These are phyloP conservation scores for Drosophila niveifrons DNA, from an alignment of 2,888 invertebrate genomes.

Conservation along the genomic window DNA sequence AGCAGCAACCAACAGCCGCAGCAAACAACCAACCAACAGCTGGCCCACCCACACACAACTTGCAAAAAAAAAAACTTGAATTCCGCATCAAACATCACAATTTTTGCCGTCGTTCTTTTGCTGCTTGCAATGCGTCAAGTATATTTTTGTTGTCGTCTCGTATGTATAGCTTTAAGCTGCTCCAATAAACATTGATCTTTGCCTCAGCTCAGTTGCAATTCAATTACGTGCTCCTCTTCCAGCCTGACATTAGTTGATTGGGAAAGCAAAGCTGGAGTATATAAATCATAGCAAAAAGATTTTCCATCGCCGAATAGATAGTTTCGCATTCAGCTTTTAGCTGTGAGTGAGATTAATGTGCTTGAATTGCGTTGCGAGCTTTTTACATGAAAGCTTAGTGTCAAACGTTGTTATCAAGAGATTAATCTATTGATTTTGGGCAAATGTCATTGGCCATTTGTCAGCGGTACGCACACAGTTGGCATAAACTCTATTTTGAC, in stretches of 20 bases:
- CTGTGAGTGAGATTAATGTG: conserved; percentile 1
- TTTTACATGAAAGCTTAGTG: conserved; percentile 1
- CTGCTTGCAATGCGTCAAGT: conserved; percentile 17
- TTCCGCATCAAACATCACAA: not conserved
- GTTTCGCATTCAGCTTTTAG: not conserved
- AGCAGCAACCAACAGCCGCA: conserved; percentile 8
- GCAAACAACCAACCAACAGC: conserved; percentile 14
- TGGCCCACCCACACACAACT: conserved; percentile 28
- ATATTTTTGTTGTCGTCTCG: conserved; percentile 5
- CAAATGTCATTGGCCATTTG: conserved; percentile 4
- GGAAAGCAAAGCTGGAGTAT: not conserved
- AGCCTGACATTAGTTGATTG: conserved; percentile 7
- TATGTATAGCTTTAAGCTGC: not conserved
- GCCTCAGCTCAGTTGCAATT: conserved; percentile 25
- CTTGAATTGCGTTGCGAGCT: not conserved
- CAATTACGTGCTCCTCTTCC: conserved; percentile 24
- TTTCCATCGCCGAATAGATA: not conserved
- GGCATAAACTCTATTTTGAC: not conserved
- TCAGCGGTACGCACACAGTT: not conserved
- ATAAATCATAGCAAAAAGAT: conserved; percentile 17
- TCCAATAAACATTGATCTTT: conserved; percentile 22
- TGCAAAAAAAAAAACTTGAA: conserved; percentile 12
- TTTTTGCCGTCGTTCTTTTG: not conserved
- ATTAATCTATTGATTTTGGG: not conserved
- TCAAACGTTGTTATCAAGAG: not conserved